phyloP scores from a whole-genome alignment of 92 coral and sea anemone genomes.

The Umimayanthus kanabou region DNA sequence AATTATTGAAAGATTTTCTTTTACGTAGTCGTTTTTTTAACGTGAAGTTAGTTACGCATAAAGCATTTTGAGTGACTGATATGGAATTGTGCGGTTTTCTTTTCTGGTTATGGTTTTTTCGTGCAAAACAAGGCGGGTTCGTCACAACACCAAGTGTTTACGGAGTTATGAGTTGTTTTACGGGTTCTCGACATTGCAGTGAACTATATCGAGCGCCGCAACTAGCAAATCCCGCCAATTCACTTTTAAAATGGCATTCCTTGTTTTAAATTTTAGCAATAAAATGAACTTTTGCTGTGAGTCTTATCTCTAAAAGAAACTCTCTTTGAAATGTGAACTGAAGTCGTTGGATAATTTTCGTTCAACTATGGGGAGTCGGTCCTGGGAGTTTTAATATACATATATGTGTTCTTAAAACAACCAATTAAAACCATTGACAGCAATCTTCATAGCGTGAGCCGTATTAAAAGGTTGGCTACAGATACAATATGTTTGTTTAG shows the following conservation, averaged over 20 bases:
- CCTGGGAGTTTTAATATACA: neutral
- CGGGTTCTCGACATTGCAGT: slow-evolving; percentile 1
- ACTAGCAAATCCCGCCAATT: neutral
- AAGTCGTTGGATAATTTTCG: neutral
- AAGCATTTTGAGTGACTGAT: neutral
- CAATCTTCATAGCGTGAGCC: too few relatives aligned
- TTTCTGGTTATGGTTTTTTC: slow-evolving; percentile 10
- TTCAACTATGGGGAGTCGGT: neutral
- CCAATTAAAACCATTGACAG: neutral
- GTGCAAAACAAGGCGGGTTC: slow-evolving; percentile 30
- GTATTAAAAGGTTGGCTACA: neutral
- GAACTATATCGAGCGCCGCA: slow-evolving; percentile 18
- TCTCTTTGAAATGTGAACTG: neutral
- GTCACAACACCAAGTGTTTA: slow-evolving; percentile 26
- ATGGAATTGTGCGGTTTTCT: neutral
- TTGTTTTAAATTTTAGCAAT: neutral
- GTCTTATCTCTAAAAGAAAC: neutral
- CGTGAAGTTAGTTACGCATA: neutral
- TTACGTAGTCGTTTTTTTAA: neutral
- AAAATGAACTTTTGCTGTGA: neutral
- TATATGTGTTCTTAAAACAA: too few relatives aligned
- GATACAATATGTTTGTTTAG: slow-evolving; percentile 19
- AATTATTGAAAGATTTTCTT: neutral
- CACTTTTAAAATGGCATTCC: too few relatives aligned
- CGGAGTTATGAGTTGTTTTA: neutral